These are phyloP conservation scores for Nothobranchius kuhntae DNA, from an alignment of 2,113 vertebrate genomes.

Conservation along the genomic window DNA sequence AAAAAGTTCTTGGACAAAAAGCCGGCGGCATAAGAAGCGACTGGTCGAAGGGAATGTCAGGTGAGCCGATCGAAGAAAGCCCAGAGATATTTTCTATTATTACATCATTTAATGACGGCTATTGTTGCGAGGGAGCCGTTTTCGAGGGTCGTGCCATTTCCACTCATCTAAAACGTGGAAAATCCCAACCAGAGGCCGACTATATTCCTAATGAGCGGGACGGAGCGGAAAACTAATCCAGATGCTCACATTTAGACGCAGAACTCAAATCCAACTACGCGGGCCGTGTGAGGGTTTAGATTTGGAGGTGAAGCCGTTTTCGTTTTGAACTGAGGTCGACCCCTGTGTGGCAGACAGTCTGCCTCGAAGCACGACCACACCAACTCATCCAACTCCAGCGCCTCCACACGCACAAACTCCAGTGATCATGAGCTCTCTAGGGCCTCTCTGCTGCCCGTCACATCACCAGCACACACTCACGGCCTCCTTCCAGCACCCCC, in stretches of 20 bases:
- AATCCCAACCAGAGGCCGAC: slow-evolving; percentile 23
- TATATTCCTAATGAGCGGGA: slow-evolving; percentile 17
- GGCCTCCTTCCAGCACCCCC: slow-evolving; percentile 25
- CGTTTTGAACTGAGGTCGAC: slow-evolving; percentile 48
- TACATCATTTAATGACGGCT: slow-evolving; percentile 8
- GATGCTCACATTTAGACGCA: slow-evolving; percentile 35
- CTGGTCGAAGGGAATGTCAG: slow-evolving; percentile 4
- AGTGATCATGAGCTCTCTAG: slow-evolving; percentile 22
- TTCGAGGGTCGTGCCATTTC: slow-evolving; percentile 14
- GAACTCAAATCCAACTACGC: slow-evolving; percentile 11
- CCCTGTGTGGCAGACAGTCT: slow-evolving; percentile 32
- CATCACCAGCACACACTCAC: slow-evolving; percentile 27
- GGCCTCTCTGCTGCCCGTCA: slow-evolving; percentile 4
- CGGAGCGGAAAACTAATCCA: slow-evolving; percentile 43
- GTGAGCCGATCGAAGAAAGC: background rate
- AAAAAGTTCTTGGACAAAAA: too few species aligned
- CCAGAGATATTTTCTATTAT: background rate
- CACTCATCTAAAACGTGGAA: slow-evolving; percentile 25
- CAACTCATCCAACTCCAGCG: slow-evolving; percentile 12
- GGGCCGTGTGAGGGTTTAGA: slow-evolving; percentile 22
- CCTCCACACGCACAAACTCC: slow-evolving; percentile 17
- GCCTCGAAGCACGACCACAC: slow-evolving; percentile 36
- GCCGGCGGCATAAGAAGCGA: background rate
- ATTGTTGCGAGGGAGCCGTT: background rate
- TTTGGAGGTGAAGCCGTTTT: slow-evolving; percentile 21